Percentiles rank a stretch among this genome's conserved stretches.
Evolutionary conservation across 1,140 invertebrate species (phyloP).

Genomic region (Nautilus pompilius): DNA sequence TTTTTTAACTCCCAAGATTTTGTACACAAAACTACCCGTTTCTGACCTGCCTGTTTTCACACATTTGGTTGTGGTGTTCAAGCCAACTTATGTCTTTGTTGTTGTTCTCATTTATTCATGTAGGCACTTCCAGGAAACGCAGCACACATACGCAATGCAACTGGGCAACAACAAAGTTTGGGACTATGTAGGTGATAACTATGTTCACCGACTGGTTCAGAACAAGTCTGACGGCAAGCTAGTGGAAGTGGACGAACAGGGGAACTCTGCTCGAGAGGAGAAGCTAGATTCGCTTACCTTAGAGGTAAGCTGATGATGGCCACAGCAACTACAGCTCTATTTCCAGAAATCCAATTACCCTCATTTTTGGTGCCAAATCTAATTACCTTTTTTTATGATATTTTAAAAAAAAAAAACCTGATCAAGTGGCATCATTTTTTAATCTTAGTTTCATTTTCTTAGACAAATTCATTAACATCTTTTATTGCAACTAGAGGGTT

Average conservation of each 20-base stretch:
- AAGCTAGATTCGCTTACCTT: constrained; percentile 91
- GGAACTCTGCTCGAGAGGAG: constrained; percentile 63
- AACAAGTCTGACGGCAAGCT: constrained; percentile 97
- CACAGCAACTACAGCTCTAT: too few species aligned
- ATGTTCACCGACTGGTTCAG: constrained; percentile 93
- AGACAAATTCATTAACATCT: too few species aligned
- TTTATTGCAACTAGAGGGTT: too few species aligned
- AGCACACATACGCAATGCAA: constrained; percentile 96
- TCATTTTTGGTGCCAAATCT: too few species aligned
- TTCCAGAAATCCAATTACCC: too few species aligned
- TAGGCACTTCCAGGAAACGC: constrained; percentile 89
- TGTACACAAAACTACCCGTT: too few species aligned
- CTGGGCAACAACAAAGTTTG: constrained; percentile 92
- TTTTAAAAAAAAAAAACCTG: too few species aligned
- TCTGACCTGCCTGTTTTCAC: neutral
- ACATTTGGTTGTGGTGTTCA: neutral
- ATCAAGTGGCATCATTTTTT: too few species aligned
- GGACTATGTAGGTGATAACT: constrained; percentile 98
- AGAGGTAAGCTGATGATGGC: constrained; percentile 58
- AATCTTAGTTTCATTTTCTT: too few species aligned
- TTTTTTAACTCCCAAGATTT: too few species aligned
- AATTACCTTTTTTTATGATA: too few species aligned
- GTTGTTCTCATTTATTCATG: constrained; percentile 35
- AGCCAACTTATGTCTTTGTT: constrained; percentile 1
- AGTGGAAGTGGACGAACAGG: constrained; percentile 66